These are phyloP conservation scores for Microtus montanus DNA, from an alignment of 2,113 vertebrate genomes.

Conservation along the genomic window DNA sequence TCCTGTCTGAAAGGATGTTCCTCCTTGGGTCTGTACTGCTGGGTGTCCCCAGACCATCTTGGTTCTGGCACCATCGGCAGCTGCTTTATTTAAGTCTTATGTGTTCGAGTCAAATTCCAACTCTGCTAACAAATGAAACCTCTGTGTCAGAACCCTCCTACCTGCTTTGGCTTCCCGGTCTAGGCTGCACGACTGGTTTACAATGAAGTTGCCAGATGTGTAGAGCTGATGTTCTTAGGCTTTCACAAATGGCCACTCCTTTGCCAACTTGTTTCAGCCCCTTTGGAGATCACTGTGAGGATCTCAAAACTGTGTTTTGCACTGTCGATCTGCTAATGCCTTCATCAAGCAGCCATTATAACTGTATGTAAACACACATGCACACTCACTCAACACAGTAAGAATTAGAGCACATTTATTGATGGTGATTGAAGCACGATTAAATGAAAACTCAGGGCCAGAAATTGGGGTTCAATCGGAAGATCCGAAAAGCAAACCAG, in stretches of 20 bases:
- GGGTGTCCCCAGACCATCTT: background rate
- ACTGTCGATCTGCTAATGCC: background rate
- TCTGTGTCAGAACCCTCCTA: background rate
- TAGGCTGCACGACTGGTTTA: background rate
- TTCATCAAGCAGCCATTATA: background rate
- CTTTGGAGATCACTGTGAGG: background rate
- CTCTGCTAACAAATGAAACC: background rate
- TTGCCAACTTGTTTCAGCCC: background rate
- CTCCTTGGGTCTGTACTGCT: background rate
- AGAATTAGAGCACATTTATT: background rate
- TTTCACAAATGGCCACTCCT: background rate
- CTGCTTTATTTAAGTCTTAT: background rate
- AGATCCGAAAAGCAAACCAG: no score
- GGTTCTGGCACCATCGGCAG: background rate
- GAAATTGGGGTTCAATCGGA: no score
- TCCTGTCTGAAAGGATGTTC: background rate
- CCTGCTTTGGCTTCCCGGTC: background rate
- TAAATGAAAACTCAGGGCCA: no score
- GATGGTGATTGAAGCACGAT: background rate
- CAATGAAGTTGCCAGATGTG: background rate
- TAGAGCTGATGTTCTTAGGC: background rate
- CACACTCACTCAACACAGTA: background rate
- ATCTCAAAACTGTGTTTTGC: background rate
- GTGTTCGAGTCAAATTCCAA: background rate
- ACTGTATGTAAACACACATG: background rate